phyloP scores from a whole-genome alignment of 2,797 vertebrate species.

The Tokudaia muenninki region DNA sequence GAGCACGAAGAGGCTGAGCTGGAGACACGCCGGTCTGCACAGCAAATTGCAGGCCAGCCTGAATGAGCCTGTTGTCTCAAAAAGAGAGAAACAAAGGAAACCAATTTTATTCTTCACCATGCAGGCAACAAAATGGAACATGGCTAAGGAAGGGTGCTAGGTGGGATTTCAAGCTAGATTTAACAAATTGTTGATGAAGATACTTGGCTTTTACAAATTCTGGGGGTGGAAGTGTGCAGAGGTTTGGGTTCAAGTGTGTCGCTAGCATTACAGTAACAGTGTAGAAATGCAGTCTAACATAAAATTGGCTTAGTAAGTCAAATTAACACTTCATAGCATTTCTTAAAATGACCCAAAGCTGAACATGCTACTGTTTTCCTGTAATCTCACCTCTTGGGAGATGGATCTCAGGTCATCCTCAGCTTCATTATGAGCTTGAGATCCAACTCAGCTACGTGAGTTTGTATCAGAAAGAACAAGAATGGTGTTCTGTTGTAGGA shows the following conservation, averaged over 20 bases:
- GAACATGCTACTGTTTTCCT: neutral
- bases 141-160: neutral
- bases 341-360: neutral
- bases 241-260: neutral
- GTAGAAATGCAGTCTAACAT: neutral
- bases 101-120: neutral
- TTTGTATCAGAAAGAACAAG: neutral
- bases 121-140: neutral
- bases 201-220: neutral
- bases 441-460: too few relatives aligned
- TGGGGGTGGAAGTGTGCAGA: neutral
- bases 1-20: neutral
- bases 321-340: neutral
- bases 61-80: neutral
- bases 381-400: neutral
- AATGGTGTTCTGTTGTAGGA: neutral
- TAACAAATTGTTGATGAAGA: neutral
- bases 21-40: neutral
- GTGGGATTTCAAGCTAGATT: neutral
- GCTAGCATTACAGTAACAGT: neutral
- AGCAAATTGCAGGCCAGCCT: neutral
- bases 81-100: neutral
- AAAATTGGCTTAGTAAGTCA: neutral
- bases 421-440: neutral
- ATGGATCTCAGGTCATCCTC: neutral